Evolutionary conservation across 2,113 vertebrate genomes (phyloP).

Genomic region (Eolophus roseicapilla): DNA sequence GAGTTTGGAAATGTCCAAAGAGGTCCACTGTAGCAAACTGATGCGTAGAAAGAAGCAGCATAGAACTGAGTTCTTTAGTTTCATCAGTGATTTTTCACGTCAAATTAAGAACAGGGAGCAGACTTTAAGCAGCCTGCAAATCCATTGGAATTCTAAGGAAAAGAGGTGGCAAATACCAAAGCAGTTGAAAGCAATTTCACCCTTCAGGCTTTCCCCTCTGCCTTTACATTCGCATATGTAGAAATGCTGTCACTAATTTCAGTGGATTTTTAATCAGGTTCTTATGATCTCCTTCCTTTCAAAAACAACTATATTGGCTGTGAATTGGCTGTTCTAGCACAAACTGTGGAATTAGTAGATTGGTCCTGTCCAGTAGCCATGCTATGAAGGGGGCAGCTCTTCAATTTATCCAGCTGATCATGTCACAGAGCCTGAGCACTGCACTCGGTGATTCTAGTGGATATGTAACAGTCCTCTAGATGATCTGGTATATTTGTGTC

Average conservation of each 20-base stretch:
- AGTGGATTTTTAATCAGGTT: background rate
- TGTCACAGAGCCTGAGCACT: background rate
- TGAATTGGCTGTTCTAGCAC: background rate
- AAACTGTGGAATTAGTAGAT: background rate
- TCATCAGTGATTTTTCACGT: background rate
- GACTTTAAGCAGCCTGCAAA: background rate
- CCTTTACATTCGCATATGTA: background rate
- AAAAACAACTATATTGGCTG: background rate
- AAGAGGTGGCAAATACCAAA: background rate
- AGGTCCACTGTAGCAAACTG: background rate
- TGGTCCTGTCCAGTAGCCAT: background rate
- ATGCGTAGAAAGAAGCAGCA: background rate
- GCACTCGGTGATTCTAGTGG: background rate
- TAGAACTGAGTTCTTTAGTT: background rate
- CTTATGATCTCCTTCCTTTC: background rate
- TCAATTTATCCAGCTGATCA: background rate
- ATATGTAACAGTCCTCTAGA: background rate
- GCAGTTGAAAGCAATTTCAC: background rate
- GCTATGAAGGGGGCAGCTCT: background rate
- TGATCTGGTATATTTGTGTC: background rate
- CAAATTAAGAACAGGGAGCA: background rate
- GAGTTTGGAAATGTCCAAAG: background rate
- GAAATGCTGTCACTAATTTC: background rate
- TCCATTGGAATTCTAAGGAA: background rate
- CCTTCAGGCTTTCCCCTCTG: background rate